A percentile compares a stretch with the other conserved stretches of the same genome.
phyloP scores from a whole-genome alignment of 2,113 vertebrate species.

The Phainopepla nitens region DNA sequence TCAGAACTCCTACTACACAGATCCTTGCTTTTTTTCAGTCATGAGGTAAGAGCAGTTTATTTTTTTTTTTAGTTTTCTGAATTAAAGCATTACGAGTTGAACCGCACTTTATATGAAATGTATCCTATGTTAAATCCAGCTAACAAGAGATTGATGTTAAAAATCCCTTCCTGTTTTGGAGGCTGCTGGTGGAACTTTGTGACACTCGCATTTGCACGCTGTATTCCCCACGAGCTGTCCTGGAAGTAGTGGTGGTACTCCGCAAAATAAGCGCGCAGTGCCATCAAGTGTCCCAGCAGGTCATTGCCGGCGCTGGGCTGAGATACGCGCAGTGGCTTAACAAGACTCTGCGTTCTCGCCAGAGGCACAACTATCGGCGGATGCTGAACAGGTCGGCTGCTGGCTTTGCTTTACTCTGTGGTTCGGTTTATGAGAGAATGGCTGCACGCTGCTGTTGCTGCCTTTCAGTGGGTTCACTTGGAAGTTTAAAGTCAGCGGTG shows the following conservation, averaged over 20 bases:
- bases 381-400: conserved; percentile 68
- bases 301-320: conserved; percentile 16
- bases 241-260: conserved; percentile 67
- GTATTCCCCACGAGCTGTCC: conserved; percentile 61
- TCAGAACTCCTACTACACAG: neutral
- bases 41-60: neutral
- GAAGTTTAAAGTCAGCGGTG: neutral
- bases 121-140: neutral
- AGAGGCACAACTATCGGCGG: conserved; percentile 71
- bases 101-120: neutral
- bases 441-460: neutral
- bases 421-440: neutral
- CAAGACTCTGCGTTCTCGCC: conserved; percentile 70
- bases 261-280: conserved; percentile 60
- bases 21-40: neutral
- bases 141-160: neutral
- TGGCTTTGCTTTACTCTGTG: neutral
- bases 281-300: conserved; percentile 57
- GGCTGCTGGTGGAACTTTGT: conserved; percentile 58
- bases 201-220: neutral
- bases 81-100: neutral
- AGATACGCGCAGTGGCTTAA: conserved; percentile 64
- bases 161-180: neutral
- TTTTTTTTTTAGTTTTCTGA: neutral
- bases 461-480: neutral